Conservation (phyloP, 2,113 vertebrate species). For the Sardina pilchardus region DNA sequence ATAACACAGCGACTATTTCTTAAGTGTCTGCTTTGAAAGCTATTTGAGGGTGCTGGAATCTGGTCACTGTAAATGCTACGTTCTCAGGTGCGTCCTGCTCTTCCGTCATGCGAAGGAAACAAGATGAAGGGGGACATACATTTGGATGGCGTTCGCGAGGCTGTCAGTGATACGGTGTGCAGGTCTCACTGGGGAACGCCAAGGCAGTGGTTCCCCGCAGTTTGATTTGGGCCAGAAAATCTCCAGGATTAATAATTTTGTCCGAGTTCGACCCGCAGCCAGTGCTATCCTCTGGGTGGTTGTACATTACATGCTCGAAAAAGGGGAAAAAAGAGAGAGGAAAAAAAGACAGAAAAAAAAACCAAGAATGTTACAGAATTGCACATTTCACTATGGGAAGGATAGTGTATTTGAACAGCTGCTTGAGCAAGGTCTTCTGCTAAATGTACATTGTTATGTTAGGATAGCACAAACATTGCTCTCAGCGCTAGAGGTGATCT, state of each 20-base stretch:
- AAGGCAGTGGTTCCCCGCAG: background rate
- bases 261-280: constrained; percentile 57
- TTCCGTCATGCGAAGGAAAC: background rate
- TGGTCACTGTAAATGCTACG: constrained; percentile 5
- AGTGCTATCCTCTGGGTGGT: constrained; percentile 60
- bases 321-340: constrained; percentile 33
- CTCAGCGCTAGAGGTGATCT: constrained; percentile 6
- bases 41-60: background rate
- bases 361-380: constrained; percentile 47
- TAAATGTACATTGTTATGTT: constrained; percentile 59
- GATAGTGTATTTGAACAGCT: constrained; percentile 72
- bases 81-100: constrained; percentile 5
- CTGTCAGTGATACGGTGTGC: background rate
- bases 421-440: constrained; percentile 57
- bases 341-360: background rate
- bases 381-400: constrained; percentile 58
- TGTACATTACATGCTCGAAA: constrained; percentile 65
- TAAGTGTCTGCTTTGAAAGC: background rate
- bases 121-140: background rate
- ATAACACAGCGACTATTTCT: background rate
- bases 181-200: background rate
- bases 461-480: constrained; percentile 49
- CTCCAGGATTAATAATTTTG: constrained; percentile 66
- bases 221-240: constrained; percentile 44
- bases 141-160: background rate